Conservation (phyloP, 92 coral and sea anemone genomes). For the Bergia puertoricense region DNA sequence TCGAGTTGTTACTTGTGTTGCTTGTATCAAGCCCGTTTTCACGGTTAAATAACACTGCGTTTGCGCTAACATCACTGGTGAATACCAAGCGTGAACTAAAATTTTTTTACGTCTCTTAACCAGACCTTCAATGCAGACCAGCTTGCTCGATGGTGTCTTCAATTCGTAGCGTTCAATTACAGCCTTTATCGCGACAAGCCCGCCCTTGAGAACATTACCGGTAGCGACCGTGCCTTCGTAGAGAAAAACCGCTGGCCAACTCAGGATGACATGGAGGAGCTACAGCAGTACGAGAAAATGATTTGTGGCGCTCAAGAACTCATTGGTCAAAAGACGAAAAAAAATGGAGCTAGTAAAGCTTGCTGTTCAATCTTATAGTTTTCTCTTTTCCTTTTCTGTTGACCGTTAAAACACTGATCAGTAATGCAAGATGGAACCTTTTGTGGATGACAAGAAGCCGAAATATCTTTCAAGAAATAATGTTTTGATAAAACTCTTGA, state of each 20-base stretch:
- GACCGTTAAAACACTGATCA: too few species aligned
- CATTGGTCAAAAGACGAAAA: background rate
- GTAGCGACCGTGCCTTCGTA: slow-evolving; percentile 12
- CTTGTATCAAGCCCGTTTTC: background rate
- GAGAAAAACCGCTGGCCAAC: slow-evolving; percentile 47
- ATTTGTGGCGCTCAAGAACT: background rate
- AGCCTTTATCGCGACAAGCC: slow-evolving; percentile 18
- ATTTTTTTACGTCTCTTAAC: background rate
- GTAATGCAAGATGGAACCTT: too few species aligned
- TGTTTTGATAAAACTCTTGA: too few species aligned
- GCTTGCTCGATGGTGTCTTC: slow-evolving; percentile 32
- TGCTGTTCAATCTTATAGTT: background rate
- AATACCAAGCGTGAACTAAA: background rate
- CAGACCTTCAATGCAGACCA: slow-evolving; percentile 20
- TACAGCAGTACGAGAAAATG: slow-evolving; percentile 17
- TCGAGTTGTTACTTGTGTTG: too few species aligned
- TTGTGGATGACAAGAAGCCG: too few species aligned
- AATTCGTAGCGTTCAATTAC: slow-evolving; percentile 32
- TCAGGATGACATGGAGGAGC: slow-evolving; percentile 26
- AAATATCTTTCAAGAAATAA: too few species aligned
- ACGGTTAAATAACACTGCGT: background rate
- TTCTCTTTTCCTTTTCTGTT: background rate
- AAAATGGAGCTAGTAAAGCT: background rate
- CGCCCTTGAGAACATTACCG: background rate
- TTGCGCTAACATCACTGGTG: background rate